These are phyloP conservation scores for Ophioninae sp. DNA, from an alignment of 2,888 invertebrate genomes.

Conservation along the genomic window DNA sequence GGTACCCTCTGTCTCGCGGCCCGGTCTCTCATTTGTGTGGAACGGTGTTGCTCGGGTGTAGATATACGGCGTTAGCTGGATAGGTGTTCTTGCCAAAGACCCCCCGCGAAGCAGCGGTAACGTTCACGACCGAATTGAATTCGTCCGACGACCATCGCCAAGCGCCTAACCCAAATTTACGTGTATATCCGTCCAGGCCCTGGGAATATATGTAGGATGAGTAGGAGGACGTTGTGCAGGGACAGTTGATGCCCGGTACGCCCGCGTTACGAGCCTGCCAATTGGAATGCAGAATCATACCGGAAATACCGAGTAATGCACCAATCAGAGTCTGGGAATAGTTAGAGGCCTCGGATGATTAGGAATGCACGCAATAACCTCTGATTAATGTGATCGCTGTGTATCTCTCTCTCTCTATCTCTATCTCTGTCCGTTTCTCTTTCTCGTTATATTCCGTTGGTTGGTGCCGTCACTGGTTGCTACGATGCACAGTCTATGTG, in stretches of 20 bases:
- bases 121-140: conserved; percentile 91
- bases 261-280: conserved; percentile 73
- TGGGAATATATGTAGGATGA: not conserved
- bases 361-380: conserved; percentile 82
- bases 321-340: conserved; percentile 81
- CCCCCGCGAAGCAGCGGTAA: conserved; percentile 89
- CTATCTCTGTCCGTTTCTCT: conserved; percentile 25
- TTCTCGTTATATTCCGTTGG: conserved; percentile 52
- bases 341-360: conserved; percentile 80
- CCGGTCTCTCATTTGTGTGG: not conserved
- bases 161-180: conserved; percentile 34
- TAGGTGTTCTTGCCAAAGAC: conserved; percentile 89
- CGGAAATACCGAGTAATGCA: conserved; percentile 81
- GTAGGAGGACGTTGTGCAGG: conserved; percentile 44
- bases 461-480: conserved; percentile 52
- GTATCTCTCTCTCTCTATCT: conserved; percentile 63
- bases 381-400: conserved; percentile 81
- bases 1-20: not conserved
- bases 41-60: not conserved
- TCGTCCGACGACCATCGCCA: conserved; percentile 86
- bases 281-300: conserved; percentile 81
- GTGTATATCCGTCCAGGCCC: conserved; percentile 36
- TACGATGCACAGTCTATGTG: conserved; percentile 65
- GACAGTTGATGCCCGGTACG: conserved; percentile 67
- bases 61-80: conserved; percentile 12